Evolutionary conservation across 2,888 invertebrate genomes (phyloP).

Genomic region (Reticulitermes lucifugus): DNA sequence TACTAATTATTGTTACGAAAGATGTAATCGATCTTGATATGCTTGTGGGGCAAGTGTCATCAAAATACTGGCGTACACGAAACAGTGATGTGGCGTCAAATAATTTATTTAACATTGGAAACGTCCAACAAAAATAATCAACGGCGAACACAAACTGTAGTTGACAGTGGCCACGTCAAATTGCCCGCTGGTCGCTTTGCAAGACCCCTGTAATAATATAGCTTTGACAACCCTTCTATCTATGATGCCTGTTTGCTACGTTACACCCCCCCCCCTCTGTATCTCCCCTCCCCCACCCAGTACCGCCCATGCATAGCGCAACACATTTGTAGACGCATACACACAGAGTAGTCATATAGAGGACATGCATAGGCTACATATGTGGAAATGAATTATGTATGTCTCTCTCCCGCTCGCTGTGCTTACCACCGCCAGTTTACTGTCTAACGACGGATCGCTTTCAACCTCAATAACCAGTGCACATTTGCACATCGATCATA

Average conservation of each 20-base stretch:
- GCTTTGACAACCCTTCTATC: conserved; percentile 29
- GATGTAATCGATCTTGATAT: neutral
- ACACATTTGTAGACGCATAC: conserved; percentile 21
- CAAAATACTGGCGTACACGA: neutral
- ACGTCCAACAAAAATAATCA: neutral
- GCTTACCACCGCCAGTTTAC: conserved; percentile 5
- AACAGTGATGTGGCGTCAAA: neutral
- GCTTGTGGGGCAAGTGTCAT: neutral
- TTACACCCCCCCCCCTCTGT: no score
- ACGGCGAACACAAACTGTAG: neutral
- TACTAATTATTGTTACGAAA: neutral
- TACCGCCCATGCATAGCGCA: conserved; percentile 1
- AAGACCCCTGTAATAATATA: conserved; percentile 23
- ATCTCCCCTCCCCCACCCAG: neutral
- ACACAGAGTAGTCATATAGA: neutral
- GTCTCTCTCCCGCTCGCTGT: neutral
- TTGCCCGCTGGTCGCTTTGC: conserved; percentile 24
- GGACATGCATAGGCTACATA: neutral
- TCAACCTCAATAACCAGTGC: neutral
- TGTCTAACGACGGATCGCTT: neutral
- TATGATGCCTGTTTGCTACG: neutral
- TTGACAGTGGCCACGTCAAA: conserved; percentile 27
- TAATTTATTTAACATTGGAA: conserved; percentile 18
- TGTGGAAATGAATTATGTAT: conserved; percentile 23
- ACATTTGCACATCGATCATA: neutral